A percentile compares a stretch with the other conserved stretches of the same genome.
Evolutionary conservation across 2,888 invertebrate species (phyloP).

Genomic region (Chouioia cunea): DNA sequence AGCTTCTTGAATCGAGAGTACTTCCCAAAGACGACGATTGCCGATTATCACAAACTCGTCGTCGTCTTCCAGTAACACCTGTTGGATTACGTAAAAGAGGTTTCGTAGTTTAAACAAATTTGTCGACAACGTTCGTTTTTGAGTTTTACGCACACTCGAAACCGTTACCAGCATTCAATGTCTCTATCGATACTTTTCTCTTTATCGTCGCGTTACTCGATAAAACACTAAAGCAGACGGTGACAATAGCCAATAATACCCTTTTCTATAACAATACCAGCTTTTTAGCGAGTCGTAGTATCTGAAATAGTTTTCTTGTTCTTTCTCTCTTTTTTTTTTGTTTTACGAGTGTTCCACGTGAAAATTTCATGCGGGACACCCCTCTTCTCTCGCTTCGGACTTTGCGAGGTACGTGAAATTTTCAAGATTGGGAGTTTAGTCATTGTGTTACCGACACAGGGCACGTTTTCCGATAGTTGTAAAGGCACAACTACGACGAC

Average conservation of each 20-base stretch:
- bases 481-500: slow-evolving; percentile 20
- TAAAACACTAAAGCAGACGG: too few relatives aligned
- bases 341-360: background rate
- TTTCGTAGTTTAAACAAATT: background rate
- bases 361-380: slow-evolving; percentile 9
- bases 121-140: background rate
- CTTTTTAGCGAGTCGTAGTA: too few relatives aligned
- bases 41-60: slow-evolving; percentile 87
- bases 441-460: slow-evolving; percentile 35
- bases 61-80: slow-evolving; percentile 77
- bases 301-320: too few relatives aligned
- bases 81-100: background rate
- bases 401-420: slow-evolving; percentile 26
- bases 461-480: slow-evolving; percentile 45
- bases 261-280: too few relatives aligned
- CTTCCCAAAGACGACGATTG: slow-evolving; percentile 87
- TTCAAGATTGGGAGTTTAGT: slow-evolving; percentile 34
- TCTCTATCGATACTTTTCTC: background rate
- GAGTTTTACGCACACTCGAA: background rate
- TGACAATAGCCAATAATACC: too few relatives aligned
- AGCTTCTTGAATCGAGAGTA: slow-evolving; percentile 85
- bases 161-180: background rate
- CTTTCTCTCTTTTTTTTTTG: too few relatives aligned
- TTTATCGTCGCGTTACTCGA: too few relatives aligned
- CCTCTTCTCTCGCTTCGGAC: background rate